These are phyloP conservation scores for Bombus sylvicola DNA, from an alignment of 1,140 invertebrate species.

Conservation along the genomic window DNA sequence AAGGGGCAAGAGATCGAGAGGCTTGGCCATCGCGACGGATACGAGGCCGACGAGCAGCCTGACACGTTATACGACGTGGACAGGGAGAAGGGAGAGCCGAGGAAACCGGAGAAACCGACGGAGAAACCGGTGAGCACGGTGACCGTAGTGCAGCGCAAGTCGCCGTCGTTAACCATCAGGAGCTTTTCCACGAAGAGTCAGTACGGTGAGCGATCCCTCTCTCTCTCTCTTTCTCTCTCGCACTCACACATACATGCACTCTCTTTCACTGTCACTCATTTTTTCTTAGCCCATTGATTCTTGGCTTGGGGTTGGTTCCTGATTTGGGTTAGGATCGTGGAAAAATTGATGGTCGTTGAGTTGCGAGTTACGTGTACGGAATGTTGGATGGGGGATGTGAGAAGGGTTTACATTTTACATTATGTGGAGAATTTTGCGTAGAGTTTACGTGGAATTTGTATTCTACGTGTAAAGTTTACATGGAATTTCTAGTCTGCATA, in stretches of 20 bases:
- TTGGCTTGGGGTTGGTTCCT: too few species aligned
- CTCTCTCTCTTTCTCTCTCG: constrained; percentile 3
- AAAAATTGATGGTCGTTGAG: too few species aligned
- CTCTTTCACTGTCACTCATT: not conserved
- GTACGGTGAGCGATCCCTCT: constrained; percentile 54
- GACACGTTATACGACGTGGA: constrained; percentile 4
- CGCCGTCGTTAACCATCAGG: constrained; percentile 75
- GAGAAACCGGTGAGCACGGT: constrained; percentile 75
- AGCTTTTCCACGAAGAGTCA: constrained; percentile 39
- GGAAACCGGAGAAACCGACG: constrained; percentile 65
- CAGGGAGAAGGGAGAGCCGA: constrained; percentile 43
- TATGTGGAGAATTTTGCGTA: too few species aligned
- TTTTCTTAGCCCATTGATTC: too few species aligned
- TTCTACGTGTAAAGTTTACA: too few species aligned
- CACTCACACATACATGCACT: not conserved
- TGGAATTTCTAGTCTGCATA: too few species aligned
- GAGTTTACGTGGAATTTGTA: too few species aligned
- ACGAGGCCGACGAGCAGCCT: constrained; percentile 4
- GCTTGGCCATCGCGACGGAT: constrained; percentile 3
- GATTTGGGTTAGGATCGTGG: too few species aligned
- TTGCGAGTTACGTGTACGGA: too few species aligned
- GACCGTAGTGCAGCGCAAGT: constrained; percentile 73
- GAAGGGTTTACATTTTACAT: too few species aligned
- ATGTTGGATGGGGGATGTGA: too few species aligned
- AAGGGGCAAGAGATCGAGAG: constrained; percentile 50